Percentiles rank a stretch among this genome's conserved stretches.
Conservation (phyloP, 1,140 invertebrate species). For the Halyomorpha halys region DNA sequence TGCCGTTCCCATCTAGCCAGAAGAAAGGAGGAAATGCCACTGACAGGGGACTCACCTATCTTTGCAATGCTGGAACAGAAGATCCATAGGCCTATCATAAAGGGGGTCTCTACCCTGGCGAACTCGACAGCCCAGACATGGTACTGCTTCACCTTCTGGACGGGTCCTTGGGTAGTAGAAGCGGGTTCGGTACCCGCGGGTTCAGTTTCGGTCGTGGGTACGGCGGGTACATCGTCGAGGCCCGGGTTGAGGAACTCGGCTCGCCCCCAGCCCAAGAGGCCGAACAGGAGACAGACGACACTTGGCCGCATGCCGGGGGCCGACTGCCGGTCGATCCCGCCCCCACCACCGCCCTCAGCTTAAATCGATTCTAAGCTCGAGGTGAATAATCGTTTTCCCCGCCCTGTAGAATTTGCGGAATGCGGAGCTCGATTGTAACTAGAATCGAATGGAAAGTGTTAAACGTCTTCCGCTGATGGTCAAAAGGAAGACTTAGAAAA, state of each 20-base stretch:
- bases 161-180: background rate
- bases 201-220: background rate
- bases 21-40: background rate
- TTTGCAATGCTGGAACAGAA: constrained; percentile 87
- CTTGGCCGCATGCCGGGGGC: constrained; percentile 1
- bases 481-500: too few relatives aligned
- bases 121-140: constrained; percentile 76
- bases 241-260: constrained; percentile 21
- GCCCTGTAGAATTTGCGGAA: background rate
- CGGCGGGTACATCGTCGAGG: background rate
- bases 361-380: background rate
- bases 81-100: constrained; percentile 89
- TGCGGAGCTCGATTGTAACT: background rate
- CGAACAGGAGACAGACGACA: background rate
- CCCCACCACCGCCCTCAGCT: background rate
- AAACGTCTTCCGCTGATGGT: too few relatives aligned
- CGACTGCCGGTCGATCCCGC: constrained; percentile 16
- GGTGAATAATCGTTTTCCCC: background rate
- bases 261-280: background rate
- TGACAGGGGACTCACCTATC: constrained; percentile 61
- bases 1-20: too few relatives aligned
- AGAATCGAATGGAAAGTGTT: too few relatives aligned
- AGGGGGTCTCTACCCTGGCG: constrained; percentile 76
- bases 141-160: constrained; percentile 40
- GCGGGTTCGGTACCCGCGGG: background rate